Percentiles rank a stretch among this genome's conserved stretches.
phyloP scores from a whole-genome alignment of 2,888 invertebrate genomes.

The Aradus depressus region DNA sequence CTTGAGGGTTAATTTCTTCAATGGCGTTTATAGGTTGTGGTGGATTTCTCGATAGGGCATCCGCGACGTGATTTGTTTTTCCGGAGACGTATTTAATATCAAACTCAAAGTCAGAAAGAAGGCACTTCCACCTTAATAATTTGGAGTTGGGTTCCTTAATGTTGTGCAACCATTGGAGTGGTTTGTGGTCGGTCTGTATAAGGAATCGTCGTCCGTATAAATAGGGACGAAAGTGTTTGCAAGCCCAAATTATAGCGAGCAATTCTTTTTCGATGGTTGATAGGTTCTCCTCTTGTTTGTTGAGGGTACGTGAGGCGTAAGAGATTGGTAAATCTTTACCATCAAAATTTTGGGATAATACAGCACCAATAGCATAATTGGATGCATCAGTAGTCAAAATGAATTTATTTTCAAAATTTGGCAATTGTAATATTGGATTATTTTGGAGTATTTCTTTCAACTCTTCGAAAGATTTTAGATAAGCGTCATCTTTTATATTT shows the following conservation, averaged over 20 bases:
- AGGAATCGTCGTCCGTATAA: slow-evolving; percentile 23
- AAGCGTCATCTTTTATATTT: slow-evolving; percentile 24
- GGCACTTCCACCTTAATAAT: too few relatives aligned
- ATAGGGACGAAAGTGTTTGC: slow-evolving; percentile 33
- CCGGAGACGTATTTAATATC: too few relatives aligned
- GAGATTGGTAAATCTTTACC: slow-evolving; percentile 34
- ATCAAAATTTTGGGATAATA: slow-evolving; percentile 31
- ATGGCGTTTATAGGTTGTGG: too few relatives aligned
- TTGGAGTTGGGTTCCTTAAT: too few relatives aligned
- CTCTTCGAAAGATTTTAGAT: too few relatives aligned
- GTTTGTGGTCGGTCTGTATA: slow-evolving; percentile 30
- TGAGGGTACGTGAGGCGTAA: slow-evolving; percentile 33
- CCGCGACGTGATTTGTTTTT: too few relatives aligned
- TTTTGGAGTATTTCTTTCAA: slow-evolving; percentile 12
- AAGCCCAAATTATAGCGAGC: slow-evolving; percentile 33
- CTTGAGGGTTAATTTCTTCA: too few relatives aligned
- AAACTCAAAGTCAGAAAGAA: too few relatives aligned
- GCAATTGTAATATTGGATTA: slow-evolving; percentile 24
- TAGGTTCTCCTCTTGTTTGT: slow-evolving; percentile 32
- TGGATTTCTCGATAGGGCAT: too few relatives aligned
- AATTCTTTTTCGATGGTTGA: slow-evolving; percentile 33
- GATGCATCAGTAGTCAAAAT: slow-evolving; percentile 31
- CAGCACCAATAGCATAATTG: slow-evolving; percentile 32
- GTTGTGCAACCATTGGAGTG: too few relatives aligned
- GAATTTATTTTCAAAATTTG: slow-evolving; percentile 24